Evolutionary conservation across 1,140 invertebrate species (phyloP).

Genomic region (Formica selysi): DNA sequence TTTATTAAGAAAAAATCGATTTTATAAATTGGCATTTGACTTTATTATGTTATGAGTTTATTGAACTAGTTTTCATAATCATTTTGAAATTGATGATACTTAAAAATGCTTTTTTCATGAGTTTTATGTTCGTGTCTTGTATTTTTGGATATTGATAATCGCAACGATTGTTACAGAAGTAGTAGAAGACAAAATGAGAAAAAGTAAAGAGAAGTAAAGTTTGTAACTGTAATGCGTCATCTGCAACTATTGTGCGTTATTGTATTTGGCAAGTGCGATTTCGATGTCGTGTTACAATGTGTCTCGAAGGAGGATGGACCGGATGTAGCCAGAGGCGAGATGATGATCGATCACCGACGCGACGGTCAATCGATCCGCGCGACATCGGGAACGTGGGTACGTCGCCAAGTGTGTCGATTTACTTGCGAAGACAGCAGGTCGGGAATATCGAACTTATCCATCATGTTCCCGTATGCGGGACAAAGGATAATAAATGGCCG

Average conservation of each 20-base stretch:
- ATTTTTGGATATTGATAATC: not conserved
- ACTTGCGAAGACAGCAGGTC: conserved; percentile 61
- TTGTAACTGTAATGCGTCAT: not conserved
- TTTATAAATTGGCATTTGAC: not conserved
- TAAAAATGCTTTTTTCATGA: not conserved
- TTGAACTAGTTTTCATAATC: not conserved
- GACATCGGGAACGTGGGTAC: conserved; percentile 27
- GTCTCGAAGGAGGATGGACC: conserved; percentile 21
- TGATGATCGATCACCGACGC: conserved; percentile 65
- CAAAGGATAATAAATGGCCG: conserved; percentile 76
- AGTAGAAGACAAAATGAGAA: not conserved
- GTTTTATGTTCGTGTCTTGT: not conserved
- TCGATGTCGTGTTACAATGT: not conserved
- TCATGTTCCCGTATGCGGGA: conserved; percentile 62
- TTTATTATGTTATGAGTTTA: not conserved
- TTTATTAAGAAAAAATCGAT: not conserved
- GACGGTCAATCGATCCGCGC: conserved; percentile 58
- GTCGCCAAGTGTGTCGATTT: conserved; percentile 52
- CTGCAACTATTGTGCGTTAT: not conserved
- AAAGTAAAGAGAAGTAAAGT: not conserved
- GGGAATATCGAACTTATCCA: conserved; percentile 66
- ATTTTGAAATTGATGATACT: not conserved
- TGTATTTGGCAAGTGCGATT: not conserved
- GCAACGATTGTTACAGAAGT: not conserved
- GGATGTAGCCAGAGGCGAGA: conserved; percentile 57